Evolutionary conservation across 1,140 invertebrate genomes (phyloP), one percentile per base, ranked within the genome.

Genomic region (Bombyx mandarina): DNA sequence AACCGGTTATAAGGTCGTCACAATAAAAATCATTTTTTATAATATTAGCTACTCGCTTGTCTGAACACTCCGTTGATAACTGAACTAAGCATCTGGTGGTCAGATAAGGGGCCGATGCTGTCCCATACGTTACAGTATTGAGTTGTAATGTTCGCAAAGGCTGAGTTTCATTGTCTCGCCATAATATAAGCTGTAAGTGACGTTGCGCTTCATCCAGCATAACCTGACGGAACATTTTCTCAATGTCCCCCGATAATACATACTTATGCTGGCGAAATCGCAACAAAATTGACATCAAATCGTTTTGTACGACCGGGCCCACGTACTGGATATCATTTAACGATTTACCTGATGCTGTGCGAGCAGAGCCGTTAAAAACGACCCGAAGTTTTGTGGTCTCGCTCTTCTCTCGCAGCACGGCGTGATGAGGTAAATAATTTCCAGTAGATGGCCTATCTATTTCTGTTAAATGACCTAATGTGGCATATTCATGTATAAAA

Each of bases 21-120:
- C 89, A 77, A 58, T 86, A 90, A 57, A 86, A 83, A 66, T 84
- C 76, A 7, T 56, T 56, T 44, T 55, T 42, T 8, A 80, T 72
- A 10, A 64, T 54, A 48, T 63, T 48, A 26, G 63, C 52, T 22
- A 65, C 61, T 66, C 58, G 73, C 7, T 51, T 7, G 42, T 49
- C 57, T 2, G 8, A 22, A 26, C 52, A 53, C 46, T 60, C 54
- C 12, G 18, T 5, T 8, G 58, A 45, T 44, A 60, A 44, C 43
- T 56, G 58, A 8, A 22, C 7, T 5, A 60, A 35, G 18, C 58
- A 60, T 2, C 58, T n/a, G 6, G 10, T 52, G 9, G 54, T 60
- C 6, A 60, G 26, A 45, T 43, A 60, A 8, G 58, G 58, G 1
- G 54, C 58, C 2, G 58, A 60, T 5, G 58, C 48, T 6, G 58